These are phyloP conservation scores for Verasper variegatus DNA, from an alignment of 2,113 vertebrate genomes.

Conservation along the genomic window DNA sequence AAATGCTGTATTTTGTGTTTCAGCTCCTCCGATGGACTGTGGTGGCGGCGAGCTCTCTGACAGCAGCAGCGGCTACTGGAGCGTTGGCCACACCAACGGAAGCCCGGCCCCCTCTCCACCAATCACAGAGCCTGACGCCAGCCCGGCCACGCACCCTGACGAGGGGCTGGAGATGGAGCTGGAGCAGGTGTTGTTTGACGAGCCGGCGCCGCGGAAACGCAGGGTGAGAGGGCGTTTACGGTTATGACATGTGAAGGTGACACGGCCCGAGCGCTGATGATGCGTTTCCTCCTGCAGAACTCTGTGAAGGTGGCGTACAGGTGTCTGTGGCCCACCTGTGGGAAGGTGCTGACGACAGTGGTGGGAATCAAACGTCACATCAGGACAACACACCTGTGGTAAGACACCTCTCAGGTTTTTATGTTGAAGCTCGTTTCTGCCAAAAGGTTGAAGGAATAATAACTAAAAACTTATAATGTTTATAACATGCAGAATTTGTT, in stretches of 20 bases:
- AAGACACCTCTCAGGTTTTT: slow-evolving; percentile 50
- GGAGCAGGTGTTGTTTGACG: slow-evolving; percentile 87
- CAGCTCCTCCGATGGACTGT: slow-evolving; percentile 58
- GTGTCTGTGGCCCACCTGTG: slow-evolving; percentile 94
- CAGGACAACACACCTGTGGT: slow-evolving; percentile 91
- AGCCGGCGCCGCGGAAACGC: slow-evolving; percentile 88
- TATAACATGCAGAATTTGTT: too few species aligned
- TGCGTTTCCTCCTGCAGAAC: slow-evolving; percentile 79
- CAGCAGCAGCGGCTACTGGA: slow-evolving; percentile 91
- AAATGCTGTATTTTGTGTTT: not conserved
- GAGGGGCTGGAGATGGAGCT: slow-evolving; percentile 89
- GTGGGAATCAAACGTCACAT: slow-evolving; percentile 94
- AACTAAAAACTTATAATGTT: too few species aligned
- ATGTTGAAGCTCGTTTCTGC: not conserved
- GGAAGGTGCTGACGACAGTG: slow-evolving; percentile 89
- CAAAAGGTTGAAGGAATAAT: not conserved
- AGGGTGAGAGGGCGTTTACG: slow-evolving; percentile 74
- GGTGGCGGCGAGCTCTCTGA: slow-evolving; percentile 80
- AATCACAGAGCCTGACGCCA: slow-evolving; percentile 75
- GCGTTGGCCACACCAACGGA: slow-evolving; percentile 76
- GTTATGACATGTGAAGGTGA: not conserved
- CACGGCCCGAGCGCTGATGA: not conserved
- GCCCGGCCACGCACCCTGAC: slow-evolving; percentile 79
- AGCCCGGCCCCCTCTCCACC: slow-evolving; percentile 87
- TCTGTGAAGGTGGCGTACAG: slow-evolving; percentile 89